phyloP scores from a whole-genome alignment of 2,113 vertebrate genomes.

The Hyperopisus bebe region DNA sequence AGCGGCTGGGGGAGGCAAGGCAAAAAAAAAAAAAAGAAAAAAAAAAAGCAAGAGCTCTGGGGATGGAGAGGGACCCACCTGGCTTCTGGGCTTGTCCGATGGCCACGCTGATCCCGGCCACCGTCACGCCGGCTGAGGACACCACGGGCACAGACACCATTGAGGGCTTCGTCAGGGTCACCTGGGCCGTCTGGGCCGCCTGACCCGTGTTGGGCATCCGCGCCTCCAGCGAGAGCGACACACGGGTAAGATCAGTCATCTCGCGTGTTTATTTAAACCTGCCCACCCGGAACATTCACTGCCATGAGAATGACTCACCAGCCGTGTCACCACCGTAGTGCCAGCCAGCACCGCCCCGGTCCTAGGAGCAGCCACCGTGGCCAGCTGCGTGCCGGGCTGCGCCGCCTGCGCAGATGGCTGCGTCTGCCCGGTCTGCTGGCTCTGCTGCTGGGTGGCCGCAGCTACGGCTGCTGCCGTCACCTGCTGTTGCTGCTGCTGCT shows the following conservation, averaged over 20 bases:
- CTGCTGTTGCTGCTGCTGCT: conserved; percentile 52
- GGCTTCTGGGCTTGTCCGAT: conserved; percentile 75
- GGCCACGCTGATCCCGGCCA: conserved; percentile 78
- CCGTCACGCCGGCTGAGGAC: conserved; percentile 76
- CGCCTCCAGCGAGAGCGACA: conserved; percentile 44
- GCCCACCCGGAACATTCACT: neutral
- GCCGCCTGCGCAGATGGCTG: conserved; percentile 61
- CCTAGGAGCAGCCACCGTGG: conserved; percentile 73
- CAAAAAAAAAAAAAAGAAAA: too few species aligned
- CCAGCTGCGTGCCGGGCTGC: conserved; percentile 76
- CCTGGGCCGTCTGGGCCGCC: conserved; percentile 70
- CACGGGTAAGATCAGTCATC: neutral
- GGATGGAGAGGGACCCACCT: conserved; percentile 39
- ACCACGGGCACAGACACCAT: conserved; percentile 80
- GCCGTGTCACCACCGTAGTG: conserved; percentile 76
- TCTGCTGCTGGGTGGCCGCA: conserved; percentile 60
- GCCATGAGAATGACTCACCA: conserved; percentile 64
- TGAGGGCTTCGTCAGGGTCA: conserved; percentile 79
- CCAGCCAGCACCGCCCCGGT: conserved; percentile 74
- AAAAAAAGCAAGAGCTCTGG: neutral
- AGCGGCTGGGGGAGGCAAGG: neutral
- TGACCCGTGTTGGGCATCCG: conserved; percentile 65
- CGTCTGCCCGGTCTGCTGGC: conserved; percentile 70
- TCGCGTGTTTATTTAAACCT: neutral
- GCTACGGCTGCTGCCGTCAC: conserved; percentile 57